Evolutionary conservation across 35 echinoderm and acorn worm species (phyloP), one percentile per base, ranked within the genome.

Genomic region (Heliocidaris tuberculata): DNA sequence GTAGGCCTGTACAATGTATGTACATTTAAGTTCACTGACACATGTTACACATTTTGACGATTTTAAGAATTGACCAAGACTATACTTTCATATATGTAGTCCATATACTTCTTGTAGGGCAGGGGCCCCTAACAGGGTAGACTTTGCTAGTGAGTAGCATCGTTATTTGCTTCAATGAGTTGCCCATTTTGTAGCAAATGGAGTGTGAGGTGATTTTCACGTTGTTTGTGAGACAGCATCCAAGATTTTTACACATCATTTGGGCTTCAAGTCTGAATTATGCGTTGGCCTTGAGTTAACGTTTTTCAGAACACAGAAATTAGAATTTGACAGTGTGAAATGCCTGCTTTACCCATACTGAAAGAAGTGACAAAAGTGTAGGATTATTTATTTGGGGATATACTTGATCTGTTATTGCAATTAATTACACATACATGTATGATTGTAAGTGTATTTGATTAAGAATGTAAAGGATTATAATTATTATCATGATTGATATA

Each of bases 201-300:
- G 65, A 78, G 65, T 78, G 65, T 78, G 65, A 78, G 65, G 65
- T 78, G 4, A 78, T 78, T 19, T 78, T 78, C 65, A 78, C 7
- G 65, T n/a, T 78, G 65, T n/a, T n/a, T 78, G 27, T 78, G 60
- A 78, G 65, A 78, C 65, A 78, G 65, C 65, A 78, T 78, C 65
- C 27, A 78, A 27, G 65, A 8, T 19, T 78, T n/a, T 78, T 78
- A 78, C 65, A 78, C 65, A 17, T 78, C 65, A n/a, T 78, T 78
- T 78, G 65, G 27, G 65, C 17, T 78, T 78, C 65, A 24, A n/a
- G 6, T 78, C 65, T 27, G 65, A 19, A 27, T 56, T 27, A 78
- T 78, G 27, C 65, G 4, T 17, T 78, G 27, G 65, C 65, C 17
- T 21, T 78, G 21, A 19, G 65, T 27, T 78, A 13, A 15, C 52